Percentiles rank a stretch among this genome's conserved stretches.
Evolutionary conservation across 2,113 vertebrate species (phyloP).

Genomic region (Saguinus midas): DNA sequence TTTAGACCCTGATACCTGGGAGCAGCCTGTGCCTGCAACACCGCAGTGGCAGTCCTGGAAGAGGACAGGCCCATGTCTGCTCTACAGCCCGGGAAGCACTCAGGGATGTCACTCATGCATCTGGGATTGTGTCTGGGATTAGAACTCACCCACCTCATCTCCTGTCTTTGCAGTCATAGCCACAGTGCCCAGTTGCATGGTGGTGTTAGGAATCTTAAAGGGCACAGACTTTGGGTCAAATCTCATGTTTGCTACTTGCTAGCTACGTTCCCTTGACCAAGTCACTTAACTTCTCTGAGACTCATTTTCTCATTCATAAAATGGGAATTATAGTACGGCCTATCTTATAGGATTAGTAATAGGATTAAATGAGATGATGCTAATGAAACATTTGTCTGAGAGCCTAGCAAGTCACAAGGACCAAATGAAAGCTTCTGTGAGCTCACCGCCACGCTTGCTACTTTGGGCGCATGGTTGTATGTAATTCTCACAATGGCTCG

Average conservation of each 20-base stretch:
- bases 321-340: not conserved
- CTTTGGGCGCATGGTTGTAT: rapidly evolving
- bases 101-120: rapidly evolving
- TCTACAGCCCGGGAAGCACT: rapidly evolving
- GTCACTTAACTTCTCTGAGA: not conserved
- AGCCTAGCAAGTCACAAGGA: not conserved
- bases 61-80: too few relatives aligned
- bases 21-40: not conserved
- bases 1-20: not conserved
- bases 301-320: not conserved
- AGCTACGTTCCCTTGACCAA: not conserved
- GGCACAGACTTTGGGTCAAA: not conserved
- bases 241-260: not conserved
- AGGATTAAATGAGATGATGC: not conserved
- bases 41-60: rapidly evolving
- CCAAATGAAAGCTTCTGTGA: not conserved
- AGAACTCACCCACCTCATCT: not conserved
- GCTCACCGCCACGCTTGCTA: not conserved
- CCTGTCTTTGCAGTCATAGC: rapidly evolving
- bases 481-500: not conserved
- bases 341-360: not conserved
- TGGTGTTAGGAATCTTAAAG: not conserved
- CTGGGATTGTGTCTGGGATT: not conserved
- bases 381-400: not conserved
- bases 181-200: rapidly evolving